A percentile compares a stretch with the other conserved stretches of the same genome.
These are phyloP conservation scores for Cristatella mucedo DNA, from an alignment of 2,888 invertebrate genomes.

Conservation along the genomic window DNA sequence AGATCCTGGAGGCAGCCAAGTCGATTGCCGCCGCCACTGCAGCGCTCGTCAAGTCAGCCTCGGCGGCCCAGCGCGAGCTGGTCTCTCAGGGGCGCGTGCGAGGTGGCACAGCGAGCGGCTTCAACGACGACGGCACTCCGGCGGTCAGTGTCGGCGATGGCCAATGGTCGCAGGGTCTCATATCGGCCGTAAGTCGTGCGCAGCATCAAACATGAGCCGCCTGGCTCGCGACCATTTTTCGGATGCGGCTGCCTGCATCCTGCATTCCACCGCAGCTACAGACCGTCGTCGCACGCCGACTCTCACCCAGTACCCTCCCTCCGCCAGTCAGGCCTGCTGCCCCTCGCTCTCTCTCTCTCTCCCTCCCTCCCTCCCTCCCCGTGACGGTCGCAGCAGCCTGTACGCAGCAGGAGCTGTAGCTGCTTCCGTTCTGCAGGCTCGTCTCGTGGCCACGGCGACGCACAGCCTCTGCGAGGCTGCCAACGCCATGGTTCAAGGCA, in stretches of 20 bases:
- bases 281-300: no score
- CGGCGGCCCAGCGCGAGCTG: slow-evolving; percentile 85
- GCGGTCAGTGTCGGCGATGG: slow-evolving; percentile 51
- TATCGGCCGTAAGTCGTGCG: slow-evolving; percentile 52
- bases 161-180: slow-evolving; percentile 91
- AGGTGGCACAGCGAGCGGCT: slow-evolving; percentile 17
- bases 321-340: no score
- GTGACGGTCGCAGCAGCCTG: no score
- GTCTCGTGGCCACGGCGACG: slow-evolving; percentile 88
- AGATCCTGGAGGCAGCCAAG: slow-evolving; percentile 94
- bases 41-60: slow-evolving; percentile 85
- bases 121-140: slow-evolving; percentile 30
- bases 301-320: no score
- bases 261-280: no score
- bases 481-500: slow-evolving; percentile 71
- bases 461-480: slow-evolving; percentile 95
- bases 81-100: slow-evolving; percentile 68
- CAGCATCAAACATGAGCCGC: no score
- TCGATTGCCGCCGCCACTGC: slow-evolving; percentile 93
- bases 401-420: no score
- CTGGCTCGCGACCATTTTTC: no score
- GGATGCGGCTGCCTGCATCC: no score
- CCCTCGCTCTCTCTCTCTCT: no score
- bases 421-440: slow-evolving; percentile 43
- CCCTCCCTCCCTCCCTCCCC: no score